Conservation (phyloP, 2,797 vertebrate genomes). For the Pseudochirops cupreus region DNA sequence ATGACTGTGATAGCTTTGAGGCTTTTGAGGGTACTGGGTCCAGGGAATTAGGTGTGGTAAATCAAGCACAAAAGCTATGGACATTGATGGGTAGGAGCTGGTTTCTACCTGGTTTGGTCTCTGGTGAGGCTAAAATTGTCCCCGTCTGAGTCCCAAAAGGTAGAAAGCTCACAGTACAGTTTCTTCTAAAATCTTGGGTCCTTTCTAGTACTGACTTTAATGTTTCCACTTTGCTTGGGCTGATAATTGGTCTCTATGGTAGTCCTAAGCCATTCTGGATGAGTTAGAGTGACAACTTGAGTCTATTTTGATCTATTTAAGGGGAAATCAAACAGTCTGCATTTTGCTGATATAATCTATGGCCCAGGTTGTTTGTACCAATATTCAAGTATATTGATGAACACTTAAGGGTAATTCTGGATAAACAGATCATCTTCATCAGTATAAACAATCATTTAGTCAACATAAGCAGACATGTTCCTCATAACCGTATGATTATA, state of each 20-base stretch:
- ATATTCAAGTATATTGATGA: not conserved
- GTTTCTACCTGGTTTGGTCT: not conserved
- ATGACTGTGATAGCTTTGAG: not conserved
- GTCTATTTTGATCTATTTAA: not conserved
- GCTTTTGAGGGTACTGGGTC: not conserved
- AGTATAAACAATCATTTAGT: not conserved
- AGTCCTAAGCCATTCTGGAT: not conserved
- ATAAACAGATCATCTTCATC: not conserved
- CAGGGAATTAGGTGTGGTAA: not conserved
- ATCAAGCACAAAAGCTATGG: not conserved
- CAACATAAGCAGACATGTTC: not conserved
- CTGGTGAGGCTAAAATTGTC: not conserved
- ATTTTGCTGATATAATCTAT: not conserved
- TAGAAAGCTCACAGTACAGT: not conserved
- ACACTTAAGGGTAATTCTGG: not conserved
- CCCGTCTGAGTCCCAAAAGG: not conserved
- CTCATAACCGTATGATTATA: not conserved
- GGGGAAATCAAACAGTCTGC: not conserved
- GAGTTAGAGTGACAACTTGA: not conserved
- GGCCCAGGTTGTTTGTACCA: not conserved
- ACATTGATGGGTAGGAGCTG: not conserved
- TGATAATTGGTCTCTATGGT: not conserved
- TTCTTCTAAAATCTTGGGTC: not conserved
- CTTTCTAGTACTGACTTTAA: not conserved
- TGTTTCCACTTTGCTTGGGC: not conserved